Evolutionary conservation across 1,140 invertebrate genomes (phyloP).

Genomic region (Scaptomyza hsui): DNA sequence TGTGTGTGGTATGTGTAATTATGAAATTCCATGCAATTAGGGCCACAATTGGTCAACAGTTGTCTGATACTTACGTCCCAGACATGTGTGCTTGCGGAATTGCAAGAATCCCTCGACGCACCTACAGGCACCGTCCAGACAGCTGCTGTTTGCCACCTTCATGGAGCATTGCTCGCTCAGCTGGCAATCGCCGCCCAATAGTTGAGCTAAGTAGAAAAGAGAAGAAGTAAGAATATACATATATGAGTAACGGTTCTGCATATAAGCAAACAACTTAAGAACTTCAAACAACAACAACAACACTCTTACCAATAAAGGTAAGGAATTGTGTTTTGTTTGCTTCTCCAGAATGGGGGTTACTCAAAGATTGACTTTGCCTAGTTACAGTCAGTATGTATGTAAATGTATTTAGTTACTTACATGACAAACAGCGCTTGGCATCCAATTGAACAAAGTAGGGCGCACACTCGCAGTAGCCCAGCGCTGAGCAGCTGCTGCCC

Average conservation of each 20-base stretch:
- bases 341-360: constrained; percentile 47
- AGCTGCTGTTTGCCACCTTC: constrained; percentile 91
- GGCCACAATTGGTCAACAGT: constrained; percentile 68
- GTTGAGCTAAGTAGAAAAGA: constrained; percentile 85
- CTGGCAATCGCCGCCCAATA: constrained; percentile 90
- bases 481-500: constrained; percentile 79
- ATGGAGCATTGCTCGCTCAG: constrained; percentile 90
- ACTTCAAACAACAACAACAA: constrained; percentile 27
- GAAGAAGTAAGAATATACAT: constrained; percentile 9
- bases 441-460: constrained; percentile 88
- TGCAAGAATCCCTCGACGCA: constrained; percentile 92
- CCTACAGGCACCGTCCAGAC: constrained; percentile 89
- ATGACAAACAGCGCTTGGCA: constrained; percentile 87
- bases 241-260: constrained; percentile 55
- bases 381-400: background rate
- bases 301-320: constrained; percentile 7
- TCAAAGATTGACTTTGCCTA: constrained; percentile 71
- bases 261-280: constrained; percentile 24
- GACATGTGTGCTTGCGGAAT: constrained; percentile 93
- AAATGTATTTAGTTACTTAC: constrained; percentile 85
- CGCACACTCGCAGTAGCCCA: constrained; percentile 87
- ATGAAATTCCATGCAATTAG: constrained; percentile 60
- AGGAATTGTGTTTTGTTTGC: constrained; percentile 1
- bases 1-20: constrained; percentile 32
- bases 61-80: constrained; percentile 90